Conservation (phyloP, 2,888 invertebrate species). For the Amitus sp. region DNA sequence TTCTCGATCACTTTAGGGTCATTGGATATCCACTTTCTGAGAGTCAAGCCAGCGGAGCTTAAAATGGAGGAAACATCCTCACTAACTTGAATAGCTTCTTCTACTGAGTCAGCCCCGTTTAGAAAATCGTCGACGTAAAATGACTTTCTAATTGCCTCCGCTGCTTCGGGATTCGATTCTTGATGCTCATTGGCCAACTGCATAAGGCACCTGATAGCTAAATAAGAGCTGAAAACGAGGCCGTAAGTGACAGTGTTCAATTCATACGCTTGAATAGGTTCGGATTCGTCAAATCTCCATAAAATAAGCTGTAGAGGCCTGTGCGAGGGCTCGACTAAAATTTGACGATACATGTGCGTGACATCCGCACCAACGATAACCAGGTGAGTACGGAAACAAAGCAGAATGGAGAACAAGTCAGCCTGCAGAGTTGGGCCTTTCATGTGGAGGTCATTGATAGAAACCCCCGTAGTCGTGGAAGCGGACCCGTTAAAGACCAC, state of each 20-base stretch:
- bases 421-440: slow-evolving; percentile 41
- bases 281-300: slow-evolving; percentile 34
- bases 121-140: slow-evolving; percentile 21
- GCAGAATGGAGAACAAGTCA: slow-evolving; percentile 33
- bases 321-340: slow-evolving; percentile 29
- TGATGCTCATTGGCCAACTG: slow-evolving; percentile 35
- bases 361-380: slow-evolving; percentile 46
- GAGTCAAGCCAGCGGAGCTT: slow-evolving; percentile 3
- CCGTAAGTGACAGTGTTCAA: slow-evolving; percentile 45
- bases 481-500: slow-evolving; percentile 50
- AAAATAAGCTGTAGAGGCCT: slow-evolving; percentile 43
- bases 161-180: not conserved
- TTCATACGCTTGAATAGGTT: slow-evolving; percentile 19
- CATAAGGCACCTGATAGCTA: slow-evolving; percentile 37
- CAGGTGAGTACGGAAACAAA: slow-evolving; percentile 34
- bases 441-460: slow-evolving; percentile 40
- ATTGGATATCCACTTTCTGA: slow-evolving; percentile 20
- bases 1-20: not conserved
- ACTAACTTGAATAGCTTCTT: slow-evolving; percentile 9
- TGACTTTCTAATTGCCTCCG: slow-evolving; percentile 9
- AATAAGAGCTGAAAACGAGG: slow-evolving; percentile 39
- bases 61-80: not conserved
- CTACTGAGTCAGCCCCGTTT: not conserved
- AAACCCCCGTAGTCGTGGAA: slow-evolving; percentile 36
- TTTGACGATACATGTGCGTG: slow-evolving; percentile 45